phyloP scores from a whole-genome alignment of 2,797 vertebrate species.

The Ceryle rudis region DNA sequence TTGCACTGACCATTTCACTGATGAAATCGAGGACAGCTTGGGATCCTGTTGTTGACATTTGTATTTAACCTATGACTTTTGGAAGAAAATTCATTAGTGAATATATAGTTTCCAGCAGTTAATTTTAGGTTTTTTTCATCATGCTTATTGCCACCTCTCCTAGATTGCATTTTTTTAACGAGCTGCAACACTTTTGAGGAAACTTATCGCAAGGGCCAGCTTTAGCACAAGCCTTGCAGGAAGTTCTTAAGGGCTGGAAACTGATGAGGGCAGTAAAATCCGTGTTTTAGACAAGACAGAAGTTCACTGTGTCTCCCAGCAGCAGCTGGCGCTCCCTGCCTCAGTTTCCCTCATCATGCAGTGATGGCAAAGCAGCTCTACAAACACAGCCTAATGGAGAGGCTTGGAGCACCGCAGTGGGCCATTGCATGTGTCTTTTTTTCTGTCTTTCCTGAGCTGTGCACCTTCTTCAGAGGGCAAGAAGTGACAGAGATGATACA shows the following conservation, averaged over 20 bases:
- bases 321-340: background rate
- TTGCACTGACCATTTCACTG: background rate
- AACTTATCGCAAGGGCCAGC: background rate
- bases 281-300: background rate
- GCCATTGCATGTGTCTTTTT: accelerated
- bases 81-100: background rate
- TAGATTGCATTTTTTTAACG: background rate
- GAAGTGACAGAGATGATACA: background rate
- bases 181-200: background rate
- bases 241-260: background rate
- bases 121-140: too few species aligned
- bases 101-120: background rate
- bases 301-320: background rate
- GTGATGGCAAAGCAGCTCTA: background rate
- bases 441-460: background rate
- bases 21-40: background rate
- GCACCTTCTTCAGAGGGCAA: background rate
- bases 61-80: slow-evolving; percentile 17
- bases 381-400: accelerated
- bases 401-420: background rate
- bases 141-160: too few species aligned
- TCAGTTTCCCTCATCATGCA: background rate
- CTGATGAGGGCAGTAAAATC: background rate
- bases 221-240: background rate
- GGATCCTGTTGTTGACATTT: slow-evolving; percentile 22